Evolutionary conservation across 2,113 vertebrate species (phyloP).

Genomic region (Seriola rivoliana): DNA sequence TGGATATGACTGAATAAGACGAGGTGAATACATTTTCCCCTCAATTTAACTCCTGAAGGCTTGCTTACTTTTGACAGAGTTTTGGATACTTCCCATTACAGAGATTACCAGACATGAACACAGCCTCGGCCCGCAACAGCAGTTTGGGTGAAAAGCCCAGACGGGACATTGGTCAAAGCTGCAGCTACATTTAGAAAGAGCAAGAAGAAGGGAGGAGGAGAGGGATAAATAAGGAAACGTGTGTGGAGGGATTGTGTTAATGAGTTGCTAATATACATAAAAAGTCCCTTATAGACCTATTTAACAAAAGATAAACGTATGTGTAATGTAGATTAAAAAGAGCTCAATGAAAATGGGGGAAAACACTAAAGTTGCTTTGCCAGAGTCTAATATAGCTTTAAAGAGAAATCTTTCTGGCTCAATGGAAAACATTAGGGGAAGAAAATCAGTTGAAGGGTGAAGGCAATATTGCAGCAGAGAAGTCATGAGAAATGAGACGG

Average conservation of each 20-base stretch:
- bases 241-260: neutral
- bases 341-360: too few relatives aligned
- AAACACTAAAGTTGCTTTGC: too few relatives aligned
- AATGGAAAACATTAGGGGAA: neutral
- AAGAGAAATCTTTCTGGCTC: neutral
- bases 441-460: neutral
- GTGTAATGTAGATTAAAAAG: neutral
- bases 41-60: constrained; percentile 62
- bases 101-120: constrained; percentile 37
- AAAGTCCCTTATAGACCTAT: neutral
- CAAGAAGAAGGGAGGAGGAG: neutral
- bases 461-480: neutral
- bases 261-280: neutral
- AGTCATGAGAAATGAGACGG: neutral
- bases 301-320: neutral
- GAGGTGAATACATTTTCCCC: constrained; percentile 52
- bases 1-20: constrained; percentile 41
- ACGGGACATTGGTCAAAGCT: neutral
- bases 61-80: constrained; percentile 56
- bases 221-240: neutral
- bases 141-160: constrained; percentile 22
- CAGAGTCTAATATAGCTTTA: too few relatives aligned
- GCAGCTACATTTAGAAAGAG: neutral
- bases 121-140: neutral
- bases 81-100: constrained; percentile 35